Conservation (phyloP, 2,797 vertebrate genomes). For the Melanogrammus aeglefinus region DNA sequence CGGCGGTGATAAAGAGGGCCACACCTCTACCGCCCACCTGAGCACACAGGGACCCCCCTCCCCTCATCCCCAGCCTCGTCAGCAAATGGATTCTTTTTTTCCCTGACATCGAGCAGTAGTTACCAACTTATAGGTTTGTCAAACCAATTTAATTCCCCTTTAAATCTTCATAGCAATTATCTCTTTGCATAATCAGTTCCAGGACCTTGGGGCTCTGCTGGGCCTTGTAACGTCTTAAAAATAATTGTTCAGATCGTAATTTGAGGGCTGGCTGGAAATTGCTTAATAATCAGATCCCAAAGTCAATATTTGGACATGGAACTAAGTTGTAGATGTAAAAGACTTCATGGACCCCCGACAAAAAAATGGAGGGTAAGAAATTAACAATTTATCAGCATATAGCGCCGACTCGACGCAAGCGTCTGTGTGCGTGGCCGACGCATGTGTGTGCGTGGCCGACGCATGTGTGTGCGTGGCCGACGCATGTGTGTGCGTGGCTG, state of each 20-base stretch:
- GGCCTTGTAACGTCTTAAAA: constrained; percentile 74
- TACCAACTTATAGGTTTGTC: constrained; percentile 80
- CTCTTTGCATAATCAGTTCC: constrained; percentile 78
- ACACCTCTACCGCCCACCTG: constrained; percentile 74
- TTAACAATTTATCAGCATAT: constrained; percentile 53
- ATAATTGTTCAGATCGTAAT: constrained; percentile 79
- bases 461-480: neutral
- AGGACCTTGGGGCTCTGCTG: constrained; percentile 76
- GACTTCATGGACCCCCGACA: constrained; percentile 60
- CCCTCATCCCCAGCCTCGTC: constrained; percentile 58
- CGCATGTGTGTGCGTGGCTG: constrained; percentile 17
- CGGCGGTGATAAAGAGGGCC: constrained; percentile 74
- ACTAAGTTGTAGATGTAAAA: constrained; percentile 69
- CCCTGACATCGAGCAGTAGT: constrained; percentile 65
- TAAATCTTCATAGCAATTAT: constrained; percentile 83
- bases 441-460: too few relatives aligned
- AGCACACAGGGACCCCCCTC: constrained; percentile 54
- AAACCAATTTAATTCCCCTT: constrained; percentile 78
- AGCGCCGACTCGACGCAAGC: constrained; percentile 41
- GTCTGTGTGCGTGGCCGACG: neutral
- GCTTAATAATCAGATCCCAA: constrained; percentile 81
- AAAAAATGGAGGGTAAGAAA: constrained; percentile 17
- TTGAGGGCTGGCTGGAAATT: constrained; percentile 79
- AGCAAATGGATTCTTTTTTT: constrained; percentile 78
- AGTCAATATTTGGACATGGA: constrained; percentile 76